Evolutionary conservation across 2,113 vertebrate species (phyloP).

Genomic region (Laticauda colubrina): DNA sequence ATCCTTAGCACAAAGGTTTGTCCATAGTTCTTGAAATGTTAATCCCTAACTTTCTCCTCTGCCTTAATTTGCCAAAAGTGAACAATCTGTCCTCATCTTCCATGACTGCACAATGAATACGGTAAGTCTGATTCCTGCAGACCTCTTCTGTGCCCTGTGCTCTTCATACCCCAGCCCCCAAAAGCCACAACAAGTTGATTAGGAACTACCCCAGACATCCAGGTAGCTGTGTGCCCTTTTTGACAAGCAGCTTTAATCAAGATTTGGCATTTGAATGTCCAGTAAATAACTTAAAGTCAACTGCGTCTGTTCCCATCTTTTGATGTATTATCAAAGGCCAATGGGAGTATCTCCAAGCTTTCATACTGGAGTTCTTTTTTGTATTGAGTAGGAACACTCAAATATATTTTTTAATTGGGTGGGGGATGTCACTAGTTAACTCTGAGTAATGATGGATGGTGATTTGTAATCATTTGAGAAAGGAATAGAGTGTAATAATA

Average conservation of each 20-base stretch:
- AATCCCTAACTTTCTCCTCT: background rate
- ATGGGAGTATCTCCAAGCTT: background rate
- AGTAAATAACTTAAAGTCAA: background rate
- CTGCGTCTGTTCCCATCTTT: background rate
- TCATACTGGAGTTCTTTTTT: background rate
- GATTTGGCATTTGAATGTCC: background rate
- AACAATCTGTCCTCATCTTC: slow-evolving; percentile 33
- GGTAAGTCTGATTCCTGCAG: slow-evolving; percentile 9
- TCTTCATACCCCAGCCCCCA: slow-evolving; percentile 1
- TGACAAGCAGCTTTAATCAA: background rate
- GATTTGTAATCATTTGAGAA: accelerated
- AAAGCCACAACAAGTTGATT: background rate
- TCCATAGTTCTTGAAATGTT: background rate
- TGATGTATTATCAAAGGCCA: background rate
- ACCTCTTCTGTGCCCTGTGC: slow-evolving; percentile 41
- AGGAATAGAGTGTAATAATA: accelerated
- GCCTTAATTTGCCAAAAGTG: background rate
- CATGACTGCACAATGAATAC: slow-evolving; percentile 15
- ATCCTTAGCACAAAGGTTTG: slow-evolving; percentile 13
- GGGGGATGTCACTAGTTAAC: background rate
- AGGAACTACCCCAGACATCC: background rate
- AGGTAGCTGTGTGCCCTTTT: background rate
- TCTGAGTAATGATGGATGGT: accelerated
- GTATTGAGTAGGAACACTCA: background rate
- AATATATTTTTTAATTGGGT: background rate